Evolutionary conservation across 2,888 invertebrate genomes (phyloP).

Genomic region (Calameuta pallipes): DNA sequence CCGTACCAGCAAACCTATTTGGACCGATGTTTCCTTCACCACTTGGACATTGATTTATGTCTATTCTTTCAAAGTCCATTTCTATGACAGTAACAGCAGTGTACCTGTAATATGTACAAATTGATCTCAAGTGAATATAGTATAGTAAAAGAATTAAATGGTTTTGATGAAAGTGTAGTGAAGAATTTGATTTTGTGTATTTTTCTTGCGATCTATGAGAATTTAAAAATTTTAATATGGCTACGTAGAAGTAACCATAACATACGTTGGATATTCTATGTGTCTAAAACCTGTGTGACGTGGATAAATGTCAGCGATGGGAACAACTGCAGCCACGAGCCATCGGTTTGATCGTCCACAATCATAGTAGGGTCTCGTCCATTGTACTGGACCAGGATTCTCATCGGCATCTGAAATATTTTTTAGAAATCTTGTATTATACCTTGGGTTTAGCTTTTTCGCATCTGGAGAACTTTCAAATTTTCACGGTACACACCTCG

Average conservation of each 20-base stretch:
- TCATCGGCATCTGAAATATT: conserved; percentile 79
- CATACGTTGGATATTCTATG: conserved; percentile 92
- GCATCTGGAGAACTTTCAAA: background rate
- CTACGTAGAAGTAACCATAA: conserved; percentile 9
- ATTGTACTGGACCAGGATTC: conserved; percentile 91
- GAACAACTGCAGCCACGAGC: conserved; percentile 93
- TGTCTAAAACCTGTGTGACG: conserved; percentile 93
- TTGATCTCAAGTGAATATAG: background rate
- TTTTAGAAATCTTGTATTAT: background rate
- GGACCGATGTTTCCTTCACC: conserved; percentile 89
- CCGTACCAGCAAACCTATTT: conserved; percentile 90
- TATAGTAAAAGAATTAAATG: background rate
- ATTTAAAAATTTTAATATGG: background rate
- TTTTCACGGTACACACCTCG: conserved; percentile 68
- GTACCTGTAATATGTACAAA: conserved; percentile 71
- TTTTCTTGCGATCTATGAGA: background rate
- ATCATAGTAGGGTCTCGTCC: conserved; percentile 96
- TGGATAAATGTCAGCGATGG: conserved; percentile 95
- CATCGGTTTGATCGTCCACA: conserved; percentile 96
- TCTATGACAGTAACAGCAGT: conserved; percentile 93
- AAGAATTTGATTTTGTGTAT: background rate
- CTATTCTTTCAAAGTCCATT: conserved; percentile 96
- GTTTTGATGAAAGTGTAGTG: no score
- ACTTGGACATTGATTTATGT: conserved; percentile 95
- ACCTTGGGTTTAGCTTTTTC: background rate